Evolutionary conservation across 2,113 vertebrate species (phyloP).

Genomic region (Aegithalos caudatus): DNA sequence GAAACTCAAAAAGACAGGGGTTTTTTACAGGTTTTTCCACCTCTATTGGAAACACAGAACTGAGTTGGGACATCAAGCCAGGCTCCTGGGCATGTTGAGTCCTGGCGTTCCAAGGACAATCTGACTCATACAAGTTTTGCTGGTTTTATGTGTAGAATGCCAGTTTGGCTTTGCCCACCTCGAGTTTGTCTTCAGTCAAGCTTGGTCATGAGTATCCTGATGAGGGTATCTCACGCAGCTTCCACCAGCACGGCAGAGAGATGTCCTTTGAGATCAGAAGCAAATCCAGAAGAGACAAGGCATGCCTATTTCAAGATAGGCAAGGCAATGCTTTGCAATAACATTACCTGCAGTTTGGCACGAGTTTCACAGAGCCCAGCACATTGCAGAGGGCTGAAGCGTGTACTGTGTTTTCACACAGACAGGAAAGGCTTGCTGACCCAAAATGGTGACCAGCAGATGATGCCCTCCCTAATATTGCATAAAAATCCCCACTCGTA

Average conservation of each 20-base stretch:
- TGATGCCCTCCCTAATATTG: not conserved
- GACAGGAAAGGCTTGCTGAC: not conserved
- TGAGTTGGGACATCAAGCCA: not conserved
- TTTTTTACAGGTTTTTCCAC: not conserved
- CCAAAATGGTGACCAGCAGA: not conserved
- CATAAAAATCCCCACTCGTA: not conserved
- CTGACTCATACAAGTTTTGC: too few relatives aligned
- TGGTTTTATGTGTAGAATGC: not conserved
- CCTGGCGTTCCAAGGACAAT: not conserved
- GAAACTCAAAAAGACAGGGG: not conserved
- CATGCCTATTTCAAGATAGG: fast-evolving
- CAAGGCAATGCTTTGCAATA: not conserved
- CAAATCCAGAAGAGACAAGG: not conserved
- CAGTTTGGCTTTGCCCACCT: not conserved
- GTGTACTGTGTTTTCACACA: not conserved
- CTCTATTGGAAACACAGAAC: not conserved
- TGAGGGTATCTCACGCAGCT: not conserved
- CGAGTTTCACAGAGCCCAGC: not conserved
- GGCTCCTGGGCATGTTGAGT: not conserved
- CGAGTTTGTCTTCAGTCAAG: not conserved
- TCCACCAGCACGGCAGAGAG: not conserved
- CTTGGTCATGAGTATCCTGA: not conserved
- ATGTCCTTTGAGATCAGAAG: not conserved
- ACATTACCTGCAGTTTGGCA: not conserved
- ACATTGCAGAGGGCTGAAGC: not conserved